A percentile compares a stretch with the other conserved stretches of the same genome.
phyloP scores from a whole-genome alignment of 1,140 invertebrate genomes.

The Harpegnathos saltator region DNA sequence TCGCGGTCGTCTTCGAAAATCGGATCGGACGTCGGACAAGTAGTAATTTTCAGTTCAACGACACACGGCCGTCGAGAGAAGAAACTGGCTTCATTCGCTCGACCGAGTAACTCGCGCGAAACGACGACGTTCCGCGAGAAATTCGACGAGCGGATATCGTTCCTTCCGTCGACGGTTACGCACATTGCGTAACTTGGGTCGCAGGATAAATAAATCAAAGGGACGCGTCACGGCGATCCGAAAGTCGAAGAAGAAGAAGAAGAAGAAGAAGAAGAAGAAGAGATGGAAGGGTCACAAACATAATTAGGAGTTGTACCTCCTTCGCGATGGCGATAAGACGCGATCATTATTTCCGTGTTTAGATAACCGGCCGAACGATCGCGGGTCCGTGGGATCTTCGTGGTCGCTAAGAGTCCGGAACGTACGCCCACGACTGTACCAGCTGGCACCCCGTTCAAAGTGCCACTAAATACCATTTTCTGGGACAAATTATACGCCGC shows the following conservation, averaged over 20 bases:
- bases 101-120: not conserved
- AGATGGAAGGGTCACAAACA: constrained; percentile 67
- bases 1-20: too few species aligned
- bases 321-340: constrained; percentile 78
- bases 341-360: constrained; percentile 85
- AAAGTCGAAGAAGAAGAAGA: too few species aligned
- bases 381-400: constrained; percentile 65
- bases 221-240: constrained; percentile 56
- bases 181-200: not conserved
- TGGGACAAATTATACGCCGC: constrained; percentile 38
- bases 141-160: too few species aligned
- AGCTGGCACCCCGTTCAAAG: constrained; percentile 45
- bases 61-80: not conserved
- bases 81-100: not conserved
- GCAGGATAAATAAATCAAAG: constrained; percentile 48
- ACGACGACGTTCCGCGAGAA: not conserved
- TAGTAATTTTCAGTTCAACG: not conserved
- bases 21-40: too few species aligned
- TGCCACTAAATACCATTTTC: constrained; percentile 43
- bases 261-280: too few species aligned
- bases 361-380: constrained; percentile 80
- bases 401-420: constrained; percentile 62
- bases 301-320: constrained; percentile 84
- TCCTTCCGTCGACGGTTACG: not conserved
- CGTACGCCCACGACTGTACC: constrained; percentile 64